Percentiles rank a stretch among this genome's conserved stretches.
Conservation (phyloP, 2,888 invertebrate genomes). For the Sinodicranocentrus sp. region DNA sequence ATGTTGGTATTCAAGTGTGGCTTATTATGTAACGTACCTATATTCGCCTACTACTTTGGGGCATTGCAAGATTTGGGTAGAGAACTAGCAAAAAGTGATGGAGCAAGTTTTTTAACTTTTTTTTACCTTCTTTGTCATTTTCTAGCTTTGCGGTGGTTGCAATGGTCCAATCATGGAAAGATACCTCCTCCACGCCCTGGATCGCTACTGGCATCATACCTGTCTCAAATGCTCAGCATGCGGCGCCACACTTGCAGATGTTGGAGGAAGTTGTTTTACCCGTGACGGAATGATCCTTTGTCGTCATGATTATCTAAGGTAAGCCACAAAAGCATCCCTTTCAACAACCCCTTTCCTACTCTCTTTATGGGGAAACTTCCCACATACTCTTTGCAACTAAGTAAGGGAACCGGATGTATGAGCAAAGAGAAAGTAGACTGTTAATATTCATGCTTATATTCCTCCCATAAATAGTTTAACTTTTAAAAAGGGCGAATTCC, state of each 20-base stretch:
- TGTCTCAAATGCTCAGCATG: constrained; percentile 93
- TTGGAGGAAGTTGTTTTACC: constrained; percentile 94
- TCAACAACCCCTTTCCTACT: constrained; percentile 1
- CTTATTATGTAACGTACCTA: too few species aligned
- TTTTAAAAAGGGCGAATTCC: constrained; percentile 20
- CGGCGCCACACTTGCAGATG: constrained; percentile 89
- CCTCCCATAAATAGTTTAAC: constrained; percentile 46
- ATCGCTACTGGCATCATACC: constrained; percentile 97
- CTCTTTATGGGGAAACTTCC: constrained; percentile 29
- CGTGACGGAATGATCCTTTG: constrained; percentile 96
- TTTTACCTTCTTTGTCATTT: not conserved
- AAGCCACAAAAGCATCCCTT: constrained; percentile 77
- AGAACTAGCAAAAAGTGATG: not conserved
- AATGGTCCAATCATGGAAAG: constrained; percentile 93
- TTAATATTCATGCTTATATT: constrained; percentile 51
- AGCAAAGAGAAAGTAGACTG: constrained; percentile 40
- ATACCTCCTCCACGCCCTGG: constrained; percentile 93
- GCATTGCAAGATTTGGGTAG: not conserved
- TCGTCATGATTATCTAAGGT: constrained; percentile 97
- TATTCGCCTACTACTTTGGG: too few species aligned
- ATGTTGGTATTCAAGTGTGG: not conserved
- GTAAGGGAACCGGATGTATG: constrained; percentile 8
- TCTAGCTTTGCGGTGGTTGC: constrained; percentile 87
- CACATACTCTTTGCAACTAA: not conserved
- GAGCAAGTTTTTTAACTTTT: too few species aligned